Evolutionary conservation across 2,113 vertebrate genomes (phyloP).

Genomic region (Otolemur garnettii): DNA sequence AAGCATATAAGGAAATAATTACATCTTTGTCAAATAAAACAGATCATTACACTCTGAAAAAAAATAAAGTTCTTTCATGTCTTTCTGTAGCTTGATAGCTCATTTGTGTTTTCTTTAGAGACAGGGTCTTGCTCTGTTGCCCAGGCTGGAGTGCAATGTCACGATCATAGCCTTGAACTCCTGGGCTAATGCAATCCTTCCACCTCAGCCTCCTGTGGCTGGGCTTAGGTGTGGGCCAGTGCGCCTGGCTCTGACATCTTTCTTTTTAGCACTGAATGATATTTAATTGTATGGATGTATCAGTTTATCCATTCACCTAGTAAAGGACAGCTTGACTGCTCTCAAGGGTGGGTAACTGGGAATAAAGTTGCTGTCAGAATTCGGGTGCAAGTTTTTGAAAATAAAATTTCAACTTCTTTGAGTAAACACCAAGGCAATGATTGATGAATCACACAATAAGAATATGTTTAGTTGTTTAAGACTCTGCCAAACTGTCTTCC

Average conservation of each 20-base stretch:
- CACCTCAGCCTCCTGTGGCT: too few relatives aligned
- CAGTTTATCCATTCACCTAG: neutral
- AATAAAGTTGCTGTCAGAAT: neutral
- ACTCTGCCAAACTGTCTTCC: neutral
- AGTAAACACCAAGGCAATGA: neutral
- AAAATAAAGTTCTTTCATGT: neutral
- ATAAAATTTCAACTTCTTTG: neutral
- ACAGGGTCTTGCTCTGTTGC: too few relatives aligned
- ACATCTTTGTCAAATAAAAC: slow-evolving; percentile 75
- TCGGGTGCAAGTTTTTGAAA: neutral
- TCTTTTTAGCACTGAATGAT: neutral
- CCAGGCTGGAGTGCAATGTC: too few relatives aligned
- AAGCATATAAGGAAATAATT: slow-evolving; percentile 19
- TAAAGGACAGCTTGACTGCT: neutral
- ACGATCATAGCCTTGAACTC: too few relatives aligned
- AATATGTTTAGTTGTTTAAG: neutral
- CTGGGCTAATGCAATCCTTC: too few relatives aligned
- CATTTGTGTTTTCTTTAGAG: neutral
- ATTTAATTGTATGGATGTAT: neutral
- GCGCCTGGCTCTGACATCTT: neutral
- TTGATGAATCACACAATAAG: neutral
- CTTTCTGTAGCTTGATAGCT: neutral
- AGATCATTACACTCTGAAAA: slow-evolving; percentile 65
- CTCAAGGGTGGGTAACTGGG: neutral
- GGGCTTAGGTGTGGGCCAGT: too few relatives aligned